Conservation (phyloP, 2,797 vertebrate genomes). For the Ataeniobius toweri region DNA sequence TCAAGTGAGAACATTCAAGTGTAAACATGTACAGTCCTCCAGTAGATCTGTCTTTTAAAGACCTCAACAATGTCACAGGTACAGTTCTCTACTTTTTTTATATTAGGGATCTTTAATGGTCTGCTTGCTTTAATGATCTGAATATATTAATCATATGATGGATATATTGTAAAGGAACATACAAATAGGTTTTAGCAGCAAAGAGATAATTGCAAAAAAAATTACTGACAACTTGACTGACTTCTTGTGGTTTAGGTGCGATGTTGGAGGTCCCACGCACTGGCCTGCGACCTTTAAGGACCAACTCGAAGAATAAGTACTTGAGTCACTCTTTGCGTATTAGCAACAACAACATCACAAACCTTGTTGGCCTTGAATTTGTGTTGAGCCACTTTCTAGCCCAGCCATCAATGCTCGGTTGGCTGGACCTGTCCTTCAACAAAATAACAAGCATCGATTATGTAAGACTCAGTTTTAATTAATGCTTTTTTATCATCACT, state of each 20-base stretch:
- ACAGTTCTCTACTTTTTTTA: not conserved
- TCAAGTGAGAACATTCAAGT: not conserved
- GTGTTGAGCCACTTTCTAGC: slow-evolving; percentile 65
- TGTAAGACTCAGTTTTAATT: slow-evolving; percentile 61
- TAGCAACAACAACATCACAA: slow-evolving; percentile 79
- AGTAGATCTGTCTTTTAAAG: slow-evolving; percentile 83
- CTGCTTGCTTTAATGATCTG: not conserved
- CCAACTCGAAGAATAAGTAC: slow-evolving; percentile 65
- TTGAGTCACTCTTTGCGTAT: slow-evolving; percentile 77
- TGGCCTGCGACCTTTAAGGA: slow-evolving; percentile 61
- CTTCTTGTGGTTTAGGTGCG: slow-evolving; percentile 16
- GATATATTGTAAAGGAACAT: not conserved
- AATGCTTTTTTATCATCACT: too few species aligned
- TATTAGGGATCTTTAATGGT: not conserved
- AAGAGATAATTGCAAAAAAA: not conserved
- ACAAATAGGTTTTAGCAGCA: not conserved
- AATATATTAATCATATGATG: not conserved
- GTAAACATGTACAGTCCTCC: slow-evolving; percentile 73
- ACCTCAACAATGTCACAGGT: slow-evolving; percentile 55
- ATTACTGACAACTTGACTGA: not conserved
- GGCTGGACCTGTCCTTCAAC: slow-evolving; percentile 89
- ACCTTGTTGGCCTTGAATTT: slow-evolving; percentile 64
- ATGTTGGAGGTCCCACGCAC: slow-evolving; percentile 59
- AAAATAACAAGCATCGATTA: slow-evolving; percentile 73
- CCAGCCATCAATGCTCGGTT: slow-evolving; percentile 75